These are phyloP conservation scores for Pipistrellus pygmaeus DNA, from an alignment of 2,797 vertebrate genomes.

Conservation along the genomic window DNA sequence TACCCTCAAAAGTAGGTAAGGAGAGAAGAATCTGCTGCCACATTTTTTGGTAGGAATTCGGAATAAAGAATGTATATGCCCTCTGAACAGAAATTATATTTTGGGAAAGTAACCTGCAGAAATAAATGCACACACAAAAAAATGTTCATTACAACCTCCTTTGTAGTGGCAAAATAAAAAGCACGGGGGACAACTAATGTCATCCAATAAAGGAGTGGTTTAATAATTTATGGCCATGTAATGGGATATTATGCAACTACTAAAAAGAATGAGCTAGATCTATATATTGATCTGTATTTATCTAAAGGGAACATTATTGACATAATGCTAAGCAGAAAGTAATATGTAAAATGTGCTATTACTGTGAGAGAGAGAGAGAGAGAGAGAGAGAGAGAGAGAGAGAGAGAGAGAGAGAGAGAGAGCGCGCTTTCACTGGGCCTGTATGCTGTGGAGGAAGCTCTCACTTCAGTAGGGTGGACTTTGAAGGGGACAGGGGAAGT, in stretches of 20 bases:
- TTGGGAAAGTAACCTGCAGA: not conserved
- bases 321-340: not conserved
- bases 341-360: not conserved
- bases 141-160: not conserved
- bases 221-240: not conserved
- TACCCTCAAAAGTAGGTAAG: not conserved
- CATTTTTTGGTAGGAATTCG: not conserved
- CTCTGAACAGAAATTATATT: not conserved
- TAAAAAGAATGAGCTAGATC: not conserved
- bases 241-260: not conserved
- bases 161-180: not conserved
- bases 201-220: not conserved
- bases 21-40: not conserved
- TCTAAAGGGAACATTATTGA: not conserved
- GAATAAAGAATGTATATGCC: not conserved
- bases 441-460: not conserved
- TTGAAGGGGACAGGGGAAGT: not conserved
- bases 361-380: too few species aligned
- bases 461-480: not conserved
- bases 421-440: not conserved
- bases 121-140: not conserved
- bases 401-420: not conserved
- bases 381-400: not conserved
- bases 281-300: not conserved
- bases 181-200: not conserved